Evolutionary conservation across 2,797 vertebrate genomes (phyloP).

Genomic region (Myotis planiceps): DNA sequence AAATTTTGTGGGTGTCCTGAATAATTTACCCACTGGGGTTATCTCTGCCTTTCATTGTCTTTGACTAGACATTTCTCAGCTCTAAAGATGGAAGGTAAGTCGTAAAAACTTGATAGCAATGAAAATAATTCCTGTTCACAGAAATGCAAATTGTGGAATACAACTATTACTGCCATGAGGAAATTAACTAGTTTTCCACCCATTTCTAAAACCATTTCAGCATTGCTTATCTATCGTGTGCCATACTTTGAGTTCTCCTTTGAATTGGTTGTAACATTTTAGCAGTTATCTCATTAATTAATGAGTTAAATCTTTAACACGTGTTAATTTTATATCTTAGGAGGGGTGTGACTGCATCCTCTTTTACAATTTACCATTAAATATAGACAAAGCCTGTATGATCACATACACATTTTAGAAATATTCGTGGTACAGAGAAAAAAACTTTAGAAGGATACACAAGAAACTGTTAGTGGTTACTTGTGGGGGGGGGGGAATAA

Average conservation of each 20-base stretch:
- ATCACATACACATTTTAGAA: neutral
- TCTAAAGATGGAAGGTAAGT: conserved; percentile 6
- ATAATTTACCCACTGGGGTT: neutral
- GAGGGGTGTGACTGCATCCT: neutral
- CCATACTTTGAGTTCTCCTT: conserved; percentile 17
- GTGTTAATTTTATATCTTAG: neutral
- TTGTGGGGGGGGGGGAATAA: neutral
- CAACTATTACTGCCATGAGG: neutral
- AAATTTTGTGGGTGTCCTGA: neutral
- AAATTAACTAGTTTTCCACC: neutral
- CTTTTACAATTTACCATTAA: neutral
- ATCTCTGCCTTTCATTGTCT: neutral
- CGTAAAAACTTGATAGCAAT: neutral
- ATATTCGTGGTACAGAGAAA: neutral
- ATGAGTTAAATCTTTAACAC: neutral
- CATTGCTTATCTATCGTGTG: neutral
- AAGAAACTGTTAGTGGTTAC: neutral
- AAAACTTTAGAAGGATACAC: neutral
- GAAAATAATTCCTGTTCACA: conserved; percentile 7
- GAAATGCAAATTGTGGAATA: neutral
- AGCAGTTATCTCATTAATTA: conserved; percentile 12
- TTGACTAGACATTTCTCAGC: neutral
- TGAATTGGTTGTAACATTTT: conserved; percentile 2
- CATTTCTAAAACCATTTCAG: conserved; percentile 4
- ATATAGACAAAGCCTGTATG: neutral